Evolutionary conservation across 2,797 vertebrate species (phyloP).

Genomic region (Epinephelus coioides): DNA sequence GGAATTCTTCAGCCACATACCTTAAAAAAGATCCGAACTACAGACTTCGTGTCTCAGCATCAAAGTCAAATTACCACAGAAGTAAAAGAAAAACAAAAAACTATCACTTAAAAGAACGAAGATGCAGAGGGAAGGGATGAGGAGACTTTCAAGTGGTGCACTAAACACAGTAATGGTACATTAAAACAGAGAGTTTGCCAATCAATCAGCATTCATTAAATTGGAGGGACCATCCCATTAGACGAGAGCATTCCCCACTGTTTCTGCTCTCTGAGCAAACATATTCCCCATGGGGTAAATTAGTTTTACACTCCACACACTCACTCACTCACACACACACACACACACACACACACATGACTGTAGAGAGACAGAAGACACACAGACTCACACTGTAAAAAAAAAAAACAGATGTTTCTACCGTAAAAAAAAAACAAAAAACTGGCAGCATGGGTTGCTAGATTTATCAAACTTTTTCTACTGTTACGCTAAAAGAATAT

Average conservation of each 20-base stretch:
- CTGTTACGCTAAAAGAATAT: too few species aligned
- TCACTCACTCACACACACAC: not conserved
- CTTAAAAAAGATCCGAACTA: not conserved
- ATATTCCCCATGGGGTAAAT: conserved; percentile 67
- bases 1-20: not conserved
- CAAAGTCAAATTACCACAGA: conserved; percentile 20
- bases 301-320: conserved; percentile 43
- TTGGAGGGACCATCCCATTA: conserved; percentile 65
- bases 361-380: conserved; percentile 16
- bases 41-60: not conserved
- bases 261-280: conserved; percentile 60
- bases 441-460: too few species aligned
- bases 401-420: too few species aligned
- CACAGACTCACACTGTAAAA: not conserved
- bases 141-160: conserved; percentile 38
- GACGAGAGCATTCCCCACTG: conserved; percentile 44
- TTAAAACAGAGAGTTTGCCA: conserved; percentile 62
- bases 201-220: conserved; percentile 72
- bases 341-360: not conserved
- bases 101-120: conserved; percentile 14
- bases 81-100: not conserved
- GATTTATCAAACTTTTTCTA: too few species aligned
- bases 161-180: conserved; percentile 56
- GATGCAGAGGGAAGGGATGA: conserved; percentile 16
- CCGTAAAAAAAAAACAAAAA: too few species aligned